Conservation (phyloP, 2,797 vertebrate species). For the Propithecus deckenii region DNA sequence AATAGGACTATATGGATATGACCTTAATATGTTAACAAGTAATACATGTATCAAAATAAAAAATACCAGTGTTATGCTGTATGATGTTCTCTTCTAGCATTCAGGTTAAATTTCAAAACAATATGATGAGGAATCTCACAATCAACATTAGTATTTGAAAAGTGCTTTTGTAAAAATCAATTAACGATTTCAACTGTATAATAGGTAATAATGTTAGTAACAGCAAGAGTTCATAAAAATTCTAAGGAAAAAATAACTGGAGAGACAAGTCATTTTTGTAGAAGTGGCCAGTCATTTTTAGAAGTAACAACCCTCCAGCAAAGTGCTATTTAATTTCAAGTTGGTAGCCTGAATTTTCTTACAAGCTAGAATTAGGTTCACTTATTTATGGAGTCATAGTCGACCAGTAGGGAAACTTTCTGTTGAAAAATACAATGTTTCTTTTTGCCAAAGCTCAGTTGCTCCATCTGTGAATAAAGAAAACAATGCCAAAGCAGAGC, state of each 20-base stretch:
- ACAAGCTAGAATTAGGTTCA: background rate
- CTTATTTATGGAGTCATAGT: background rate
- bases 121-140: background rate
- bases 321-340: background rate
- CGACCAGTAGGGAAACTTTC: background rate
- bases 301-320: background rate
- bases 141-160: background rate
- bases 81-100: background rate
- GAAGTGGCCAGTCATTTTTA: background rate
- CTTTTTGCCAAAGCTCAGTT: constrained; percentile 21
- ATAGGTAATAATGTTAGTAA: background rate
- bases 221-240: background rate
- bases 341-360: background rate
- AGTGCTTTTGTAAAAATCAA: background rate
- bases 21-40: background rate
- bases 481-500: background rate
- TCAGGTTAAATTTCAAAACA: background rate
- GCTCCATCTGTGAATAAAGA: constrained; percentile 35
- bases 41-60: background rate
- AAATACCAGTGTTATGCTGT: background rate
- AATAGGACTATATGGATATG: background rate
- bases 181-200: background rate
- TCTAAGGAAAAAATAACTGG: background rate
- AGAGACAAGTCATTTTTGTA: background rate
- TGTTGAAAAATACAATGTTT: background rate